Percentiles rank a stretch among this genome's conserved stretches.
phyloP scores from a whole-genome alignment of 2,113 vertebrate species.

The Apaloderma vittatum region DNA sequence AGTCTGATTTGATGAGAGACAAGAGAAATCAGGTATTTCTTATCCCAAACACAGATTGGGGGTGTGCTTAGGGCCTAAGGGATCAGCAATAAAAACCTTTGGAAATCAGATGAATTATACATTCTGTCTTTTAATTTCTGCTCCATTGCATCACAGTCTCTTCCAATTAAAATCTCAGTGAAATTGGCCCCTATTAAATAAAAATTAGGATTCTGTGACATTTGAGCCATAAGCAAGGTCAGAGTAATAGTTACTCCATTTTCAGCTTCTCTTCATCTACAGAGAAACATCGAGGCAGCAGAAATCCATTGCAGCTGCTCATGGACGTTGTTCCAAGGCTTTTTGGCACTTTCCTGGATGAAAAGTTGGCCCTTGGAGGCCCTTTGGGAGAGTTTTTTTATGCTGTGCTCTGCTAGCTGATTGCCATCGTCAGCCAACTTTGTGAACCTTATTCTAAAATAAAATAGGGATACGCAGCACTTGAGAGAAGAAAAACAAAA shows the following conservation, averaged over 20 bases:
- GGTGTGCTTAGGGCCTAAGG: not conserved
- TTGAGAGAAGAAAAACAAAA: not conserved
- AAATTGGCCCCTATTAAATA: not conserved
- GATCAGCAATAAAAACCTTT: constrained; percentile 1
- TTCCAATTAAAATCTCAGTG: not conserved
- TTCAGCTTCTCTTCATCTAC: not conserved
- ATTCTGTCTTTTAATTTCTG: not conserved
- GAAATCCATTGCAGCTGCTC: constrained; percentile 40
- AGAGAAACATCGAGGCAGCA: not conserved
- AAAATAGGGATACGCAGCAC: not conserved
- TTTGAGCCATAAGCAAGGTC: constrained; percentile 39
- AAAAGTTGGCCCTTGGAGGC: not conserved
- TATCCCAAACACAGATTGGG: not conserved
- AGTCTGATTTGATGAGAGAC: constrained; percentile 28
- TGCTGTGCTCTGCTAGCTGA: constrained; percentile 16
- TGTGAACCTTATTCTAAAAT: constrained; percentile 8
- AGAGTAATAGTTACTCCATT: not conserved
- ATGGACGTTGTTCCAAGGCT: not conserved
- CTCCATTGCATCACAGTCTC: not conserved
- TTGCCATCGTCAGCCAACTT: not conserved
- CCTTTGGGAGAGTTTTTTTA: constrained; percentile 13
- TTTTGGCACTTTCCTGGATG: constrained; percentile 38
- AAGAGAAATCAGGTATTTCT: constrained; percentile 45
- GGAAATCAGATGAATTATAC: not conserved
- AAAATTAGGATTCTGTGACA: constrained; percentile 44